Evolutionary conservation across 2,888 invertebrate genomes (phyloP).

Genomic region (Ditula angustiorana): DNA sequence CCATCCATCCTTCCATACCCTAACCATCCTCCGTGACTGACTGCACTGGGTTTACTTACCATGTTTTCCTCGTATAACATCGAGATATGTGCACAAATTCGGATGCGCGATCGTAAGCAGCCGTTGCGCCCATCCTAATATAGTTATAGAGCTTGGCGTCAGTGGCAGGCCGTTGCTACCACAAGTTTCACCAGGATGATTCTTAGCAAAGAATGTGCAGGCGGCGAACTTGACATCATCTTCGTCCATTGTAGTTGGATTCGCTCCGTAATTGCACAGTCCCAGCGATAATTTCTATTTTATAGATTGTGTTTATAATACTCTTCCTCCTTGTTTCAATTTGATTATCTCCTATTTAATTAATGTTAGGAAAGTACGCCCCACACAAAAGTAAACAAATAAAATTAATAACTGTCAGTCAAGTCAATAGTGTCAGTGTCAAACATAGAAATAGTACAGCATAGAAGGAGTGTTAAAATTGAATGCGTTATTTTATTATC

Average conservation of each 20-base stretch:
- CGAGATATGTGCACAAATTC: constrained; percentile 95
- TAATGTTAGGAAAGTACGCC: constrained; percentile 4
- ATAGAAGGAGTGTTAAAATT: too few species aligned
- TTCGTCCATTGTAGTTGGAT: constrained; percentile 56
- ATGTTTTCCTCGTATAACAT: constrained; percentile 97
- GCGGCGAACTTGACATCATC: constrained; percentile 89
- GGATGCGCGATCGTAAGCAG: constrained; percentile 92
- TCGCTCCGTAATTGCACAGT: neutral
- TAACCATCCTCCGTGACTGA: too few species aligned
- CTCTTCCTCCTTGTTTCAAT: too few species aligned
- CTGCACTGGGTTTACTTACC: too few species aligned
- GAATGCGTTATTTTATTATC: too few species aligned
- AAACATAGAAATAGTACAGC: too few species aligned
- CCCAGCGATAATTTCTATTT: neutral
- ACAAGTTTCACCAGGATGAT: constrained; percentile 95
- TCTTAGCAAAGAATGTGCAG: constrained; percentile 95
- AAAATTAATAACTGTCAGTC: neutral
- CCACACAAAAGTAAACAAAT: constrained; percentile 29
- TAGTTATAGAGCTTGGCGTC: constrained; percentile 98
- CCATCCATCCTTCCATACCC: too few species aligned
- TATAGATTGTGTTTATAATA: too few species aligned
- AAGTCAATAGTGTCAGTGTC: neutral
- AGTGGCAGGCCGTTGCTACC: constrained; percentile 98
- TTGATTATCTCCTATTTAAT: neutral
- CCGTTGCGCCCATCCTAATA: constrained; percentile 94